phyloP scores from a whole-genome alignment of 2,888 invertebrate species.

The Lumbricus terrestris region DNA sequence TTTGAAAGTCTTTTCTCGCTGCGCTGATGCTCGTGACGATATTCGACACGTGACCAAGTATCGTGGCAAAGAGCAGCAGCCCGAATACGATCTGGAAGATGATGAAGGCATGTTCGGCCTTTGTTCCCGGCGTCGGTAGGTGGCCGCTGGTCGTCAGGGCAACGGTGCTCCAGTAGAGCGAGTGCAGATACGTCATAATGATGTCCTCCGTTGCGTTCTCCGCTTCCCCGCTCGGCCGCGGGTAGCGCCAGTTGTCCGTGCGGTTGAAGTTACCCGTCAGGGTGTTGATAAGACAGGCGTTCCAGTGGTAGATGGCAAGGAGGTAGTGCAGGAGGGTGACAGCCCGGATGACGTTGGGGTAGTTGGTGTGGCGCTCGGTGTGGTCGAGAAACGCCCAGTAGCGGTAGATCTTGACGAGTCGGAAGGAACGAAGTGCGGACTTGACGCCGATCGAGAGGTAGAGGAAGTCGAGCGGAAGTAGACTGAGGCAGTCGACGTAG shows the following conservation, averaged over 20 bases:
- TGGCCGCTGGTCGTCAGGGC: constrained; percentile 94
- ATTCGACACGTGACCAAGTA: constrained; percentile 94
- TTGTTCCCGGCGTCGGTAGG: constrained; percentile 84
- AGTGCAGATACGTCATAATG: constrained; percentile 86
- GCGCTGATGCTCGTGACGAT: constrained; percentile 96
- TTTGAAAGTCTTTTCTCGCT: constrained; percentile 96
- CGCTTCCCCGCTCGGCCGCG: background rate
- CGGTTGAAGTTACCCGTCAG: constrained; percentile 33
- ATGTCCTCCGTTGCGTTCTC: constrained; percentile 36
- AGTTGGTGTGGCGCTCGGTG: constrained; percentile 96
- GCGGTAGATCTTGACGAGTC: constrained; percentile 89
- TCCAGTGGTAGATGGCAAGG: constrained; percentile 98
- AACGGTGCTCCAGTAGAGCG: constrained; percentile 96
- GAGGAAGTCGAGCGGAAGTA: constrained; percentile 94
- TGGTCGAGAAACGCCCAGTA: constrained; percentile 99
- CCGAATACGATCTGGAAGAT: constrained; percentile 91
- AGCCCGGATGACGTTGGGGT: constrained; percentile 80
- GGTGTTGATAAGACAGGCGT: constrained; percentile 95
- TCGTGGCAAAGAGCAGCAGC: constrained; percentile 89
- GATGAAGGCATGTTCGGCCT: constrained; percentile 91
- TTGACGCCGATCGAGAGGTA: constrained; percentile 92
- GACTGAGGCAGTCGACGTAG: constrained; percentile 96
- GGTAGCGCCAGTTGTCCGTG: background rate
- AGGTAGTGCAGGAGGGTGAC: constrained; percentile 73
- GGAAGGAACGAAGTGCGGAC: constrained; percentile 80